Conservation (phyloP, 2,113 vertebrate species). For the Phyllopteryx taeniolatus region DNA sequence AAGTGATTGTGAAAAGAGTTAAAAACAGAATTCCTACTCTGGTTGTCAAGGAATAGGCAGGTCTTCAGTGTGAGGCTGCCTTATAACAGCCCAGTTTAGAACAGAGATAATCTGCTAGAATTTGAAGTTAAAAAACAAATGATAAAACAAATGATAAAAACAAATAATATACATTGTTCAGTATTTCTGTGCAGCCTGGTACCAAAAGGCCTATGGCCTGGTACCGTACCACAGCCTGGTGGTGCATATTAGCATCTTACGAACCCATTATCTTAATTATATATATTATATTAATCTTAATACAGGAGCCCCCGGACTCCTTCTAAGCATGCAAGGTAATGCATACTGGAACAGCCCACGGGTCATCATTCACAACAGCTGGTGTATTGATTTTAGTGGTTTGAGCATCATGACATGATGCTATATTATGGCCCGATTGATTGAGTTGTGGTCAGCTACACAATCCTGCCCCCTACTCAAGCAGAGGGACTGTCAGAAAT, state of each 20-base stretch:
- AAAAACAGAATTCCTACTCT: too few species aligned
- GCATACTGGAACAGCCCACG: slow-evolving; percentile 20
- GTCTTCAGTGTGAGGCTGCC: too few species aligned
- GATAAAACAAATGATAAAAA: too few species aligned
- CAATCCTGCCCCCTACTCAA: slow-evolving; percentile 4
- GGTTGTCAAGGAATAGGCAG: too few species aligned
- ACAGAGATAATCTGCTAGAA: too few species aligned
- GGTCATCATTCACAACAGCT: slow-evolving; percentile 38
- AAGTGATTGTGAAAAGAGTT: too few species aligned
- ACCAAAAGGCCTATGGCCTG: background rate
- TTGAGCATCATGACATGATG: slow-evolving; percentile 58
- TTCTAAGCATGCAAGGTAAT: slow-evolving; percentile 20
- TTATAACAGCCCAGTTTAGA: too few species aligned
- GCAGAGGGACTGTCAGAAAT: slow-evolving; percentile 8
- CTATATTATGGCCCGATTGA: slow-evolving; percentile 70
- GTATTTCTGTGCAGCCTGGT: background rate
- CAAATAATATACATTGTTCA: background rate
- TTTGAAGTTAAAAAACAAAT: too few species aligned
- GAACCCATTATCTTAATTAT: background rate
- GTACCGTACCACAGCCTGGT: background rate
- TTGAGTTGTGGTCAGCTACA: slow-evolving; percentile 60
- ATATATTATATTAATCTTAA: background rate
- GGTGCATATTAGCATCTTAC: background rate
- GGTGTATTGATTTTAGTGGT: slow-evolving; percentile 62
- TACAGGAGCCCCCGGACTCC: slow-evolving; percentile 2